phyloP scores from a whole-genome alignment of 2,797 vertebrate genomes.

The Notoglanidium macrostoma region DNA sequence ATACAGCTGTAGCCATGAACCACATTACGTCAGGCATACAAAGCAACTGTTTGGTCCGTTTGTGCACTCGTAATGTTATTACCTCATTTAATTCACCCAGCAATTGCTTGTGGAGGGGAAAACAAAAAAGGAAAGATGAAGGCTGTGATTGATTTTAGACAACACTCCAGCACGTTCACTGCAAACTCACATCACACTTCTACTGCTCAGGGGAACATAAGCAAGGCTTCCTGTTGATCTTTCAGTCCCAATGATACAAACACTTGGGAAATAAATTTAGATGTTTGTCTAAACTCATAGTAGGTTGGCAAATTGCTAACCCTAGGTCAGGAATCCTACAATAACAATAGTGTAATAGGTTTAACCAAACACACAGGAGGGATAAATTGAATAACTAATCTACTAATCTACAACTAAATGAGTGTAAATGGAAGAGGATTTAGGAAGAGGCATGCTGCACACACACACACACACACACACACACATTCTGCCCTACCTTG shows the following conservation, averaged over 20 bases:
- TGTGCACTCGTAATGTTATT: constrained; percentile 63
- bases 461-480: constrained; percentile 44
- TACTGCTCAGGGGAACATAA: background rate
- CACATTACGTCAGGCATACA: background rate
- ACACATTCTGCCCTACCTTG: constrained; percentile 82
- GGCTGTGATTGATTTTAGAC: constrained; percentile 16
- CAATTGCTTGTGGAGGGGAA: constrained; percentile 83
- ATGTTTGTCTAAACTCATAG: too few species aligned
- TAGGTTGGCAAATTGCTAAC: background rate
- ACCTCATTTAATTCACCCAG: constrained; percentile 97
- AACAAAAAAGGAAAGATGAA: constrained; percentile 70
- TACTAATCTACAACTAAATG: background rate
- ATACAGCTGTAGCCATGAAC: background rate
- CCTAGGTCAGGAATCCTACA: background rate
- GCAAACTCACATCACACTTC: constrained; percentile 45
- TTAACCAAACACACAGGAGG: background rate
- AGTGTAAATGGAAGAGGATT: background rate
- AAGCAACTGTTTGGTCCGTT: background rate
- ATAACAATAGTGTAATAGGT: background rate
- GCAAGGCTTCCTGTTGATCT: background rate
- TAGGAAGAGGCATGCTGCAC: background rate
- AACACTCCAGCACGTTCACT: background rate
- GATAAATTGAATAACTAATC: background rate
- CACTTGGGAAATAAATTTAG: background rate
- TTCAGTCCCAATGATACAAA: background rate